phyloP scores from a whole-genome alignment of 2,888 invertebrate species.

The Mayetiola destructor region DNA sequence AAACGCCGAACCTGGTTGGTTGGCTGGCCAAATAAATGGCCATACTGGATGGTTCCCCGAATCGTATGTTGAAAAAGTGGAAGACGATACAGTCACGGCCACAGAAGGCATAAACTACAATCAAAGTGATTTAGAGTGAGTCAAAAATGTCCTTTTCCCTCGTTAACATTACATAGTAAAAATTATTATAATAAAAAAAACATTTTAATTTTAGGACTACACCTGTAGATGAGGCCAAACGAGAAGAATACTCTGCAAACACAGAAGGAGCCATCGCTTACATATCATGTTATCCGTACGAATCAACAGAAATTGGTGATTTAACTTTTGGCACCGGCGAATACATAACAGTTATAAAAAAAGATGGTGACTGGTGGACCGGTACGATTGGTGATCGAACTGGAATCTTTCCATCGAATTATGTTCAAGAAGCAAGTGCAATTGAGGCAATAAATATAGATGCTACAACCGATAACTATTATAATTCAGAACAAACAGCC shows the following conservation, averaged over 20 bases:
- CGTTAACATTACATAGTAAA: neutral
- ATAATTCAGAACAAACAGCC: neutral
- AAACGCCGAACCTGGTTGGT: conserved; percentile 93
- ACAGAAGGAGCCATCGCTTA: conserved; percentile 22
- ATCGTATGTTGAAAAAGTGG: conserved; percentile 76
- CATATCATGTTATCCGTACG: conserved; percentile 77
- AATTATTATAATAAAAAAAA: conserved; percentile 17
- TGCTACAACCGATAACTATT: conserved; percentile 15
- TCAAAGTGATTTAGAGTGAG: conserved; percentile 40
- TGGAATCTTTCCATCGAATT: conserved; percentile 97
- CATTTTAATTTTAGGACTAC: no score
- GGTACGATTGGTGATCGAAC: conserved; percentile 65
- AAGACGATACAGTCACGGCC: conserved; percentile 34
- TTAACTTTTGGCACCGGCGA: conserved; percentile 78
- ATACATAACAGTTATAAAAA: conserved; percentile 68
- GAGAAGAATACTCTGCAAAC: conserved; percentile 16
- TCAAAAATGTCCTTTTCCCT: conserved; percentile 17
- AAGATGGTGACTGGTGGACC: conserved; percentile 99
- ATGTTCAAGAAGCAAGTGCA: conserved; percentile 46
- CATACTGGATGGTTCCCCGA: conserved; percentile 95
- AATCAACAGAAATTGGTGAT: conserved; percentile 80
- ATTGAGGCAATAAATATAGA: neutral
- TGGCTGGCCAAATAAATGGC: conserved; percentile 81
- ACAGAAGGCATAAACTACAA: conserved; percentile 28
- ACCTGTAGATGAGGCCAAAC: conserved; percentile 22